These are phyloP conservation scores for Emesis furor DNA, from an alignment of 2,888 invertebrate species.

Conservation along the genomic window DNA sequence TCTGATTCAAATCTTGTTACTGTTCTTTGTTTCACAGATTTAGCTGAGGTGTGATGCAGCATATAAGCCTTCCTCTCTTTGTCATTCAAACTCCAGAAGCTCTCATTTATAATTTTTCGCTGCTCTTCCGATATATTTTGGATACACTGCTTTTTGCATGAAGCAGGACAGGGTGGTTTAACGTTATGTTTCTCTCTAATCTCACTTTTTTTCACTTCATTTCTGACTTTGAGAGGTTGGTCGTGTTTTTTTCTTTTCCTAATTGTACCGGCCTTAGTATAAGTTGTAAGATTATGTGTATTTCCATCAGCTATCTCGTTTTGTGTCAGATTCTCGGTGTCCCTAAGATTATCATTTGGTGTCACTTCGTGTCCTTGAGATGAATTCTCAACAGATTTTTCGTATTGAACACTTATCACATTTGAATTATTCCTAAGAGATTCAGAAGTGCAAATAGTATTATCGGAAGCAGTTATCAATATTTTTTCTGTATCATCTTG, in stretches of 20 bases:
- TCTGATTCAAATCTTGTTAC: conserved; percentile 37
- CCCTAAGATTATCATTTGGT: conserved; percentile 32
- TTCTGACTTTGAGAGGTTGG: conserved; percentile 47
- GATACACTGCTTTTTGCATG: conserved; percentile 39
- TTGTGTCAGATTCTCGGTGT: conserved; percentile 35
- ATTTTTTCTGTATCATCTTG: neutral
- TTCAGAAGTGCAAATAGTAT: conserved; percentile 46
- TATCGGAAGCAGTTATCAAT: conserved; percentile 39
- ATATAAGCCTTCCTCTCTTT: conserved; percentile 46
- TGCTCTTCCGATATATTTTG: conserved; percentile 40
- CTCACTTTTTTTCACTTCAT: conserved; percentile 43
- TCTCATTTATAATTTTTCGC: conserved; percentile 35
- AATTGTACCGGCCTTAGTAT: conserved; percentile 49
- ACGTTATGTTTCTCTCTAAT: conserved; percentile 41
- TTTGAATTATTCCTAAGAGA: conserved; percentile 43
- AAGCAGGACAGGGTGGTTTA: conserved; percentile 39
- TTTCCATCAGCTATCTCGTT: conserved; percentile 29
- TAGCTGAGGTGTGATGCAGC: conserved; percentile 38
- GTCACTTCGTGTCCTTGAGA: conserved; percentile 36
- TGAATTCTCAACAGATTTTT: conserved; percentile 42
- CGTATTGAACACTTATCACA: conserved; percentile 37
- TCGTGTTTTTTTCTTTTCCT: conserved; percentile 51
- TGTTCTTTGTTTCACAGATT: conserved; percentile 43
- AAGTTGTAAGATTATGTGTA: conserved; percentile 41
- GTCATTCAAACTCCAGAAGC: conserved; percentile 40